phyloP scores from a whole-genome alignment of 2,888 invertebrate genomes.

The Aelia acuminata region DNA sequence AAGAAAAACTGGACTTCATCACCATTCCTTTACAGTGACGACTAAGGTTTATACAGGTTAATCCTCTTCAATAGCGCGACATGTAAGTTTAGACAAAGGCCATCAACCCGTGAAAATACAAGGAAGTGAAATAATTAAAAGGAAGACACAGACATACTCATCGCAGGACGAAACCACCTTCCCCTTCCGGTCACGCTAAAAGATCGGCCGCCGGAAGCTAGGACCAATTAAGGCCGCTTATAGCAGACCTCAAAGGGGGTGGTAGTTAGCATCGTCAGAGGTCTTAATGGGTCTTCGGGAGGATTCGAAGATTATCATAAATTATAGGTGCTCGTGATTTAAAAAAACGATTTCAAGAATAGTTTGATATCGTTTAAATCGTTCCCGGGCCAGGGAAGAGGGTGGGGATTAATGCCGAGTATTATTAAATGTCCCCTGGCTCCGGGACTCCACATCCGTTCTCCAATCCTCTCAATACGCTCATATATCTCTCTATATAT shows the following conservation, averaged over 20 bases:
- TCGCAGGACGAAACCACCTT: background rate
- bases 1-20: background rate
- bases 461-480: too few relatives aligned
- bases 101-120: background rate
- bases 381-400: too few relatives aligned
- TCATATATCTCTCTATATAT: too few relatives aligned
- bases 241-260: background rate
- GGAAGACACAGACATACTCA: background rate
- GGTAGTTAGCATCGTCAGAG: background rate
- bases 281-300: background rate
- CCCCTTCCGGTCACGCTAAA: slow-evolving; percentile 27
- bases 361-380: background rate
- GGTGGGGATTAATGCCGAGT: too few relatives aligned
- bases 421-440: too few relatives aligned
- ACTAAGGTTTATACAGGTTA: too few relatives aligned
- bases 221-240: background rate
- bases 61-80: background rate
- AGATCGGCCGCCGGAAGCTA: background rate
- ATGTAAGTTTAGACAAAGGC: slow-evolving; percentile 1
- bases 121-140: slow-evolving; percentile 45
- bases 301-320: background rate
- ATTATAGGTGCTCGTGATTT: background rate
- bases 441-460: too few relatives aligned
- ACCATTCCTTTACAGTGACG: background rate
- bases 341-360: background rate